Percentiles rank a stretch among this genome's conserved stretches.
Conservation (phyloP, 2,797 vertebrate genomes). For the Darevskia mixta region DNA sequence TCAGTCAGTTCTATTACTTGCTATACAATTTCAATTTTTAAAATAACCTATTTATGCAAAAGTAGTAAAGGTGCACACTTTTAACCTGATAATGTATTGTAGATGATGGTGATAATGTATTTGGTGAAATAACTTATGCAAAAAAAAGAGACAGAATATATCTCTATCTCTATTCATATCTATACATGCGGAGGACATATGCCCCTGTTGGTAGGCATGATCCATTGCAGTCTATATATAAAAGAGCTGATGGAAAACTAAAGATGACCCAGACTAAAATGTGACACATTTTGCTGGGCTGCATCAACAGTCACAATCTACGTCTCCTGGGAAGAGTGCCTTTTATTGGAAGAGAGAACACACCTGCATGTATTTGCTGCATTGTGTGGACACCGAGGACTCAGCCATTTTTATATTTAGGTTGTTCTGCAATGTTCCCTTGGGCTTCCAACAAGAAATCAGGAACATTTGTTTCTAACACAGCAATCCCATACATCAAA, state of each 20-base stretch:
- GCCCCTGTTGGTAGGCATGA: background rate
- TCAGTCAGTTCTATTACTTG: too few species aligned
- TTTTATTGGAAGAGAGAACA: constrained; percentile 2
- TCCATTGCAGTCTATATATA: background rate
- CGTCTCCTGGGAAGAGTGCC: background rate
- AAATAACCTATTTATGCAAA: background rate
- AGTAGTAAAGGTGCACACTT: background rate
- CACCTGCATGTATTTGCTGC: background rate
- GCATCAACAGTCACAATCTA: background rate
- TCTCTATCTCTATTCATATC: background rate
- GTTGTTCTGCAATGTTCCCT: constrained; percentile 20
- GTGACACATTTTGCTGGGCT: background rate
- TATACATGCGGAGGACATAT: background rate
- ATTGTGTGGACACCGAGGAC: background rate
- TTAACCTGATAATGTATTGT: background rate
- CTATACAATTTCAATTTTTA: background rate
- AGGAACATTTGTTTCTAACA: constrained; percentile 50
- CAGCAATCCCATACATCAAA: constrained; percentile 20
- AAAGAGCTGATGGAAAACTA: constrained; percentile 14
- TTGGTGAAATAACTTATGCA: background rate
- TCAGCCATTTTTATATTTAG: constrained; percentile 39
- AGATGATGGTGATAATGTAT: background rate
- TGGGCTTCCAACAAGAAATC: constrained; percentile 34
- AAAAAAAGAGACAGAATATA: background rate
- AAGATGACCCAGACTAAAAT: background rate